Base-by-base conservation (phyloP, 2,888 invertebrate species). In the Nasonovia ribisnigri region DNA sequence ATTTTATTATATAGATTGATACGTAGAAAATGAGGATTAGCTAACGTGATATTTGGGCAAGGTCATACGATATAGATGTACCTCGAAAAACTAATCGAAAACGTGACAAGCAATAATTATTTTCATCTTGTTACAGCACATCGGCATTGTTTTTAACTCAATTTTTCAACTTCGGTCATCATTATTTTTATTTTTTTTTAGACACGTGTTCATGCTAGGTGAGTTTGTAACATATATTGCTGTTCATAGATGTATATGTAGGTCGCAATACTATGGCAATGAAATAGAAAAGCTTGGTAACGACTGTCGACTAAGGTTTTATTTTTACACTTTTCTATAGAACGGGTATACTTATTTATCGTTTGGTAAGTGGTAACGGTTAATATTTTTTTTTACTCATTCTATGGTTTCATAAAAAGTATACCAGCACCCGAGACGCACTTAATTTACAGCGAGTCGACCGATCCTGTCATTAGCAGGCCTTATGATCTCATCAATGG, bases 391-490 rank as follows among this genome's bases (percentile, higher is more conserved):
- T 92, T 57, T 77, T 43, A 89, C 60, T 29, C 11, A 29, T 26
- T 43, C 4, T 43, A 29, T 43, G 42, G 51, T 84, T 84, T 26
- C 42, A 54, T 93, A 89, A 92, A 92, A 77, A 48, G 88, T 57
- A 84, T 48, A 60, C 89, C 51, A 86, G 60, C 29, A 90, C 60
- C 60, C 57, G 60, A 90, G 60, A 90, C 46, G 60, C 57, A 90
- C 90, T 93, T 90, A 93, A 93, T 93, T 89, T 93, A 93, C 88
- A 36, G 84, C 29, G 51, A 60, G 84, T 90, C 57, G 93, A 90
- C 93, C 93, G 93, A 90, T 90, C 43, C 93, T 93, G 93, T 93
- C 93, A 86, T 93, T 93, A 93, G 90, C 93, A 93, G 86, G 46
- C 60, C 90, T 86, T 86, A 90, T 86, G 90, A 86, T 90, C 90